phyloP scores from a whole-genome alignment of 1,140 invertebrate genomes.

The Scaptomyza hsui region DNA sequence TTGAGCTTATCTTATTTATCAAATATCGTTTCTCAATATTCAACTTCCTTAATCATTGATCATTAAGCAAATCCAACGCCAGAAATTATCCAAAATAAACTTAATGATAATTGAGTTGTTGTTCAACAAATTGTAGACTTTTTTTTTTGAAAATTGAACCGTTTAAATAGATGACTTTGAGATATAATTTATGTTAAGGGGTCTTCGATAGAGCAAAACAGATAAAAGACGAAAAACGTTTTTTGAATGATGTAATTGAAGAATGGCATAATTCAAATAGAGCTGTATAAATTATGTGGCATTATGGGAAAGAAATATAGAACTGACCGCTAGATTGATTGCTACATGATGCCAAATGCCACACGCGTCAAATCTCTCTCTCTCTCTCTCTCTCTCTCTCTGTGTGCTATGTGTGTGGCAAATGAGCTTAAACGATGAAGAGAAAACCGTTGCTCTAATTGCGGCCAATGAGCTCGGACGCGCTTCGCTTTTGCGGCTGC shows the following conservation, averaged over 20 bases:
- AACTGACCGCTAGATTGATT: slow-evolving; percentile 24
- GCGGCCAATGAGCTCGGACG: slow-evolving; percentile 57
- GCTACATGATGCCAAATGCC: slow-evolving; percentile 12
- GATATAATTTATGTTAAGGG: slow-evolving; percentile 22
- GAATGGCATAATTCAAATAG: slow-evolving; percentile 42
- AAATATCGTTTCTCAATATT: background rate
- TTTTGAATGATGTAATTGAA: slow-evolving; percentile 29
- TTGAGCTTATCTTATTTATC: background rate
- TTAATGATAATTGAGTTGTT: slow-evolving; percentile 3
- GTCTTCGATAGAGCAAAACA: no score
- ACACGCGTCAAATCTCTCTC: slow-evolving; percentile 19
- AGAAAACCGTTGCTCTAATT: slow-evolving; percentile 78
- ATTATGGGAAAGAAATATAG: background rate
- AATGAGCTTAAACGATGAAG: slow-evolving; percentile 67
- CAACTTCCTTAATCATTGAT: background rate
- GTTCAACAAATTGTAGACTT: slow-evolving; percentile 2
- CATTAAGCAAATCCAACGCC: slow-evolving; percentile 2
- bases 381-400: slow-evolving; percentile 4
- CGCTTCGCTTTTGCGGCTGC: slow-evolving; percentile 51
- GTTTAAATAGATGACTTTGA: slow-evolving; percentile 36
- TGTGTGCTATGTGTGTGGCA: slow-evolving; percentile 66
- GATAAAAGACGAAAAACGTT: slow-evolving; percentile 1
- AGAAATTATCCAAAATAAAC: slow-evolving; percentile 6
- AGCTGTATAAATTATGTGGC: slow-evolving; percentile 41
- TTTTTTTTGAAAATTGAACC: slow-evolving; percentile 18